Base-by-base conservation (phyloP, 2,888 invertebrate genomes). In the Conops quadrifasciatus region DNA sequence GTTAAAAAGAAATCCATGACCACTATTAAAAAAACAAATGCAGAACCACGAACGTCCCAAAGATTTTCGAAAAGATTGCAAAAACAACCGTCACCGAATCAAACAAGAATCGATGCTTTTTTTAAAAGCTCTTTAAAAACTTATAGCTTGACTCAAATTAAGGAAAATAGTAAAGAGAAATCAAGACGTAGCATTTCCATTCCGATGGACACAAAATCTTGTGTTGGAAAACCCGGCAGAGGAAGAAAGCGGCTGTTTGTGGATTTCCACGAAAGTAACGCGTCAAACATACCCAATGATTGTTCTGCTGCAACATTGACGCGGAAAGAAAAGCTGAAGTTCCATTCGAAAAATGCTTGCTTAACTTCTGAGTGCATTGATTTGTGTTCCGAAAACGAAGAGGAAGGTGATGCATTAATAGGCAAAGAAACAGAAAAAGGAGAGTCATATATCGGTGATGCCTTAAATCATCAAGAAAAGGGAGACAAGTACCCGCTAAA, bases 171-270 rank as follows among this genome's bases (percentile, higher is more conserved):
- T 5, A 43, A 24, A 30, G 36, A 51, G 63, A 53, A 53, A n/a
- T 47, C 24, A 43, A 19, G n/a, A 9, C 45, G 13, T 59, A 67
- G 51, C 24, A 9, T 9, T 11, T 4, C 26, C 45, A 65, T 64
- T 45, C 5, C 3, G 36, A 51, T 24, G 1, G 9, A 26, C 9
- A n/a, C 5, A 0, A 70, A 58, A 49, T 49, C 26, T 0, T 45
- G 26, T 11, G 24, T 51, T 5, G 49, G 19, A 5, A 60, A 36
- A 28, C 74, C 15, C n/a, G 7, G 7, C 36, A 78, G 73, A n/a
- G 77, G 77, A 15, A 71, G 80, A 19, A 83, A 83, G 62, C 77
- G 83, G 2, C 72, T 82, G 19, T 81, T 82, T 72, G 51, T 36
- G 4, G 36, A 36, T 36, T 9, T 9, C 9, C 36, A 66, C 28